Percentiles rank a stretch among this genome's conserved stretches.
These are phyloP conservation scores for Falco cherrug DNA, from an alignment of 2,797 vertebrate species.

Conservation along the genomic window DNA sequence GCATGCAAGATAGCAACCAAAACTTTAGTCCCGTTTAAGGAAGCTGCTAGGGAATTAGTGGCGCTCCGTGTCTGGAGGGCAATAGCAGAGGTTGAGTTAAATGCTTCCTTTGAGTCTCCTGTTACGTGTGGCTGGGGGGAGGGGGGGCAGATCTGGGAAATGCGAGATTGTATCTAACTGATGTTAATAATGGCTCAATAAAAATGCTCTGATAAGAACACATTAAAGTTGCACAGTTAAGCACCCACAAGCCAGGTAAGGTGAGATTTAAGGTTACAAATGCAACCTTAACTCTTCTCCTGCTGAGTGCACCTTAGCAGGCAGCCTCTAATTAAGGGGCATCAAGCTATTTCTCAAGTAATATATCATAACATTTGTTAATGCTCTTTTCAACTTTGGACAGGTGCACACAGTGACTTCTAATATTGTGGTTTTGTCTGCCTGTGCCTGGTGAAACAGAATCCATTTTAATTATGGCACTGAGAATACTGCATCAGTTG, in stretches of 20 bases:
- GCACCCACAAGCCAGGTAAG: conserved; percentile 19
- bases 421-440: neutral
- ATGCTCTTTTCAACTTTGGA: neutral
- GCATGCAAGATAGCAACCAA: conserved; percentile 14
- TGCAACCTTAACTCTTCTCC: conserved; percentile 58
- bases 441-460: neutral
- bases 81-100: conserved; percentile 10
- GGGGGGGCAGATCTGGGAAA: conserved; percentile 1
- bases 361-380: neutral
- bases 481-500: neutral
- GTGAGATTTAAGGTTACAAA: conserved; percentile 57
- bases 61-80: neutral
- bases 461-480: neutral
- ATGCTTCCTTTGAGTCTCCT: neutral
- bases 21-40: conserved; percentile 3
- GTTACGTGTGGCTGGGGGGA: neutral
- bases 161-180: conserved; percentile 41
- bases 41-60: conserved; percentile 1
- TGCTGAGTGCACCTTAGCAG: conserved; percentile 45
- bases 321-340: conserved; percentile 51
- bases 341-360: conserved; percentile 1
- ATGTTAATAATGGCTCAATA: conserved; percentile 56
- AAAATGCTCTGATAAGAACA: conserved; percentile 58
- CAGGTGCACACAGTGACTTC: neutral
- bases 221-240: conserved; percentile 37